Evolutionary conservation across 2,888 invertebrate species (phyloP), one percentile per base, ranked within the genome.

Genomic region (Meganola albula): DNA sequence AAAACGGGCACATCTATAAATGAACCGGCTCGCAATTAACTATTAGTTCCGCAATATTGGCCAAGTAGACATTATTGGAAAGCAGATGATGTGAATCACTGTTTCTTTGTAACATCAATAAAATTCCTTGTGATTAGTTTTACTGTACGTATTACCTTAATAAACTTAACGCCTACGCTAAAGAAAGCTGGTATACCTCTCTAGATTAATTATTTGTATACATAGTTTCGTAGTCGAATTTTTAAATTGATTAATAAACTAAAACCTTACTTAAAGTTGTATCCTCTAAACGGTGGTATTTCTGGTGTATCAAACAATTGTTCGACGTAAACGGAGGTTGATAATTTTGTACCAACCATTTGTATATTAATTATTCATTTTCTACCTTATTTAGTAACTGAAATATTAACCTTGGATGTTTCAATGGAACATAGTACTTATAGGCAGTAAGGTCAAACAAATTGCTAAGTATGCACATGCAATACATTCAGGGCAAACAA

Each of bases 11-110:
- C 64, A 46, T 66, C 67, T 75, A 69, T 76, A 66, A 75, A 69
- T 77, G 74, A 68, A 73, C 71, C 67, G 69, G 69, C 58, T 58
- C 44, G 56, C 58, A 63, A 71, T 71, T 71, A 67, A 63, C 54
- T 60, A 66, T 74, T 66, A 56, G 68, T 73, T 74, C 66, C 65
- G 69, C 62, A 56, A 54, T 69, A 65, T 63, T 58, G 45, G 45
- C 43, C 44, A 53, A 54, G 62, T 63, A 60, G 68, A 67, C 65
- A 68, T 72, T 49, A 60, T 61, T 62, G 37, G 51, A 59, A 60
- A 58, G 56, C 50, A 59, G 40, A 46, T 55, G 48, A 51, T 50
- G 66, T 70, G 69, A 71, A 63, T 67, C 67, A 64, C 61, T 64
- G 53, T 53, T 44, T 51, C 58, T 48, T 46, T 42, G 34, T 48